phyloP scores from a whole-genome alignment of 2,113 vertebrate genomes.

The Chamaetylas fuelleborni region DNA sequence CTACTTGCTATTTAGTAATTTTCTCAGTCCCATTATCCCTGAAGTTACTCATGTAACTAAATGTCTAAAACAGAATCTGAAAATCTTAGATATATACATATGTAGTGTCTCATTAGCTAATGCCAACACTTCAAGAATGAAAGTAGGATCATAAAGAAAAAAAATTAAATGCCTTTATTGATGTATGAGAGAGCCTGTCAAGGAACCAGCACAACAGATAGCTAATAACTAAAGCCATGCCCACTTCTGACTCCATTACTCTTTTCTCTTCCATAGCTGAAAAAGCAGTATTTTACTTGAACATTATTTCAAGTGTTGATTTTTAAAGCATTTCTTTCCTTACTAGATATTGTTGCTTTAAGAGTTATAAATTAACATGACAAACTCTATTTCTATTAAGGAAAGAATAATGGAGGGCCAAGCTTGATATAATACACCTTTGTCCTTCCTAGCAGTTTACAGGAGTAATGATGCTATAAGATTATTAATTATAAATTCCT shows the following conservation, averaged over 20 bases:
- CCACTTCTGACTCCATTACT: background rate
- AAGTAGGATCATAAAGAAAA: background rate
- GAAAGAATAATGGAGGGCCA: background rate
- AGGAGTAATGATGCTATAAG: background rate
- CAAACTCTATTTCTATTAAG: background rate
- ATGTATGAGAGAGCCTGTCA: background rate
- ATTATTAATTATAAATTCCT: background rate
- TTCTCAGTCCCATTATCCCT: background rate
- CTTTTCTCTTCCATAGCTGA: background rate
- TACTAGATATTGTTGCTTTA: background rate
- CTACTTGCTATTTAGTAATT: background rate
- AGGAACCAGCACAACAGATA: background rate
- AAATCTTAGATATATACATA: background rate
- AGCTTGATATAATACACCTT: background rate
- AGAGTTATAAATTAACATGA: background rate
- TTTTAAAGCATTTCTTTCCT: background rate
- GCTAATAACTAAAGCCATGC: background rate
- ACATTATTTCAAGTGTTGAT: background rate
- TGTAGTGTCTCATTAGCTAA: background rate
- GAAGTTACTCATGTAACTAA: background rate
- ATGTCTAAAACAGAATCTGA: background rate
- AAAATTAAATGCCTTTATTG: background rate
- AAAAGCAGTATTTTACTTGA: background rate
- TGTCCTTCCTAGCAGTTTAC: background rate
- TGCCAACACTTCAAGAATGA: background rate